phyloP scores from a whole-genome alignment of 1,140 invertebrate species.

The Lepidotrigona ventralis region DNA sequence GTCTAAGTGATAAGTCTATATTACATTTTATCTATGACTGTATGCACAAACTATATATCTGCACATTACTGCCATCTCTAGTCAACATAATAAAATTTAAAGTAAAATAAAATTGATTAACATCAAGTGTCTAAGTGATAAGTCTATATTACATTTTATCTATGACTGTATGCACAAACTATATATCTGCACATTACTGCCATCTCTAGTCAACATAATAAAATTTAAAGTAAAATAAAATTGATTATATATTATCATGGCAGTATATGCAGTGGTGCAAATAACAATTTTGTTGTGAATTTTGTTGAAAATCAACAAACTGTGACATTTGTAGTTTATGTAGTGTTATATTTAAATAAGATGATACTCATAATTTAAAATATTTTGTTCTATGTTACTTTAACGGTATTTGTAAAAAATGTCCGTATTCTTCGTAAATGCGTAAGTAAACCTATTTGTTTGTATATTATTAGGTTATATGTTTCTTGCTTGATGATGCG shows the following conservation, averaged over 20 bases:
- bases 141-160: not conserved
- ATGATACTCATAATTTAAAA: slow-evolving; percentile 20
- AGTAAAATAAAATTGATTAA: slow-evolving; percentile 12
- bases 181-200: not conserved
- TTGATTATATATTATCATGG: not conserved
- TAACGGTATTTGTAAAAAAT: slow-evolving; percentile 61
- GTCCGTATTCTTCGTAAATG: slow-evolving; percentile 80
- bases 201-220: not conserved
- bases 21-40: not conserved
- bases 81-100: not conserved
- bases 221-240: slow-evolving; percentile 10
- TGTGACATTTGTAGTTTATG: not conserved
- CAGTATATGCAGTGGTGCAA: slow-evolving; percentile 9
- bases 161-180: not conserved
- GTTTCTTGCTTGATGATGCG: not conserved
- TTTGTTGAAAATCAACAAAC: not conserved
- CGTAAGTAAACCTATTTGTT: slow-evolving; percentile 73
- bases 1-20: not conserved
- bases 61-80: slow-evolving; percentile 6
- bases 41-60: not conserved
- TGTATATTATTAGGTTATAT: slow-evolving; percentile 67
- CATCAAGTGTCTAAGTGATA: too few species aligned
- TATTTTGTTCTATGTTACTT: slow-evolving; percentile 16
- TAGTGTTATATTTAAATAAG: not conserved
- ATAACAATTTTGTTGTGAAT: slow-evolving; percentile 26